Evolutionary conservation across 1,140 invertebrate genomes (phyloP), one percentile per base, ranked within the genome.

Genomic region (Drosophila arizonae): DNA sequence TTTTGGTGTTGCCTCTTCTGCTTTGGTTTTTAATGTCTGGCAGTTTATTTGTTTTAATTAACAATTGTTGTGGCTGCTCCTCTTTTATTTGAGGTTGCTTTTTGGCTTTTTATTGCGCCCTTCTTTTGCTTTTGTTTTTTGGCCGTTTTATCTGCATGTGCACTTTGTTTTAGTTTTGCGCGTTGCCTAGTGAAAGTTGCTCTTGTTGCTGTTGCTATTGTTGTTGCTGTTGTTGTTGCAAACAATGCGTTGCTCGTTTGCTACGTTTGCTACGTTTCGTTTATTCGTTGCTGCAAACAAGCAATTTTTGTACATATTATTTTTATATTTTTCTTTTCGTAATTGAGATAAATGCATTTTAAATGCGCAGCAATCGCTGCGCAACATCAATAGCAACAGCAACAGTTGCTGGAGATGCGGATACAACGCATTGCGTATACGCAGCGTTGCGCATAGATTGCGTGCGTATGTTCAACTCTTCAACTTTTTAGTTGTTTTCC

Each of bases 261-360:
- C 64, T 57, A n/a, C 54, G 67, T 85, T 76, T 58, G 63, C 76
- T 81, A 60, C 63, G 72, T 78, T 78, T 81, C 78, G 71, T 85
- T 85, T 78, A 69, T 76, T 71, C 63, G 72, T 30, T 11, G 36
- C 36, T 39, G 36, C 70, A 88, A 82, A 77, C 82, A 79, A 79
- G 84, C 84, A 85, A 79, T 87, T 87, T 77, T 76, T 66, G 63
- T 68, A 82, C 62, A 65, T 72, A 39, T 13, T 11, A 76, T 65
- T 65, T 70, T 17, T 45, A 10, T 15, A 17, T 36, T 48, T 58
- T 72, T 76, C 41, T 43, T 48, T 56, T 77, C 69, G 79, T 87
- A 87, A 87, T 87, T 87, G 82, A 87, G 82, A 87, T 88, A 87
- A 87, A 87, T 87, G 79, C 82, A 88, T 87, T 87, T 86, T 76